Evolutionary conservation across 1,140 invertebrate species (phyloP), one percentile per base, ranked within the genome.

Genomic region (Archegozetes longisetosus): DNA sequence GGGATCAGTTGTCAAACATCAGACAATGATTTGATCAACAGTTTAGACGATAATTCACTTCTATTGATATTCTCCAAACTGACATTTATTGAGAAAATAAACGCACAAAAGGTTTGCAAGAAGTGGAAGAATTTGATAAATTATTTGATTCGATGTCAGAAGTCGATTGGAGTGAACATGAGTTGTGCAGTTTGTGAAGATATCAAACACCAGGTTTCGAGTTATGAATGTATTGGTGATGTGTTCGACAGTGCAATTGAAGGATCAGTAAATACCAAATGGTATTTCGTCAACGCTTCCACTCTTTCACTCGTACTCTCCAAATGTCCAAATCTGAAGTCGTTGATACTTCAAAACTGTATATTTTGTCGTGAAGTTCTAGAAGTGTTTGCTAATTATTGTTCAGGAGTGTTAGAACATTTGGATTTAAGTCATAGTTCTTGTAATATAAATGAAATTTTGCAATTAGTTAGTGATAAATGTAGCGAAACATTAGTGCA

Each of bases 281-380:
- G 32, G 32, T 40, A 40, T 40, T 40, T 40, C 17, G 32, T 40
- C 17, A 40, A 6, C 32, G 32, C 32, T 9, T 9, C 6, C 6
- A 40, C 6, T 40, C 32, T 40, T 6, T 40, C 32, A 17, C 6
- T 17, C 17, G 32, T 40, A 40, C 17, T 40, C 6, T 40, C 32
- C 6, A 40, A 40, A 17, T 40, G 32, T 40, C 32, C 32, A 40
- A 40, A 40, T 22, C 25, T 46, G 55, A 56, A 25, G 55, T 22
- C 29, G 32, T 22, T 56, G 25, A n/a, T 56, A 28, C 55, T 53
- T 53, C 52, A 53, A 24, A 24, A 53, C 20, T 53, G 26, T 26
- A 26, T 22, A 13, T 28, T 14, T 22, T 53, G 52, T 14, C 52
- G 32, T 40, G 32, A 40, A 40, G 32, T 40, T 6, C 17, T 40